Percentiles rank a stretch among this genome's conserved stretches.
phyloP scores from a whole-genome alignment of 2,888 invertebrate species.

The Sinelater perroti region DNA sequence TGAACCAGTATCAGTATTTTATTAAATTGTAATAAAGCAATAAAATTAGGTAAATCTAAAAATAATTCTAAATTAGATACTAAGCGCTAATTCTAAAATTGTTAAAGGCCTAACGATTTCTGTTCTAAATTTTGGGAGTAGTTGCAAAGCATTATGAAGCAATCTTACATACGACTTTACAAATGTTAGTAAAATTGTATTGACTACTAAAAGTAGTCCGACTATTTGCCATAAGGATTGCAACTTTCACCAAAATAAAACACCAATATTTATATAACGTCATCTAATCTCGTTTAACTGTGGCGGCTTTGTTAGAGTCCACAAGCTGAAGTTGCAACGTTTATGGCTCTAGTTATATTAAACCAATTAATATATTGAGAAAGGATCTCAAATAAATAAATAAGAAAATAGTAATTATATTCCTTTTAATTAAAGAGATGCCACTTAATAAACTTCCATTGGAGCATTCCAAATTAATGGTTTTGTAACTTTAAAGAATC shows the following conservation, averaged over 20 bases:
- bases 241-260: constrained; percentile 21
- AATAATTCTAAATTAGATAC: constrained; percentile 35
- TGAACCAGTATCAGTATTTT: constrained; percentile 19
- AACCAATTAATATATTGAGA: constrained; percentile 30
- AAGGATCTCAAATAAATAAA: constrained; percentile 35
- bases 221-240: constrained; percentile 26
- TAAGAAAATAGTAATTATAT: constrained; percentile 32
- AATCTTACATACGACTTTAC: constrained; percentile 31
- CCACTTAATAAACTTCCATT: constrained; percentile 31
- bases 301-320: too few relatives aligned
- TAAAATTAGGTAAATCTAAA: constrained; percentile 25
- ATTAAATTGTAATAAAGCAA: constrained; percentile 18
- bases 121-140: constrained; percentile 6
- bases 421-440: constrained; percentile 22
- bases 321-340: constrained; percentile 23
- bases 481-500: constrained; percentile 11
- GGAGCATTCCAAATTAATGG: constrained; percentile 34
- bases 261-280: constrained; percentile 24
- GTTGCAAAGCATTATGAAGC: background rate
- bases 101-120: constrained; percentile 27
- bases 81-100: constrained; percentile 33
- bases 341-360: constrained; percentile 25
- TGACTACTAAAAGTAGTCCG: constrained; percentile 17
- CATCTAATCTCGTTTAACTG: too few relatives aligned
- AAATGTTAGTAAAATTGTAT: constrained; percentile 31